Evolutionary conservation across 2,888 invertebrate genomes (phyloP).

Genomic region (Phrixothrix hirtus): DNA sequence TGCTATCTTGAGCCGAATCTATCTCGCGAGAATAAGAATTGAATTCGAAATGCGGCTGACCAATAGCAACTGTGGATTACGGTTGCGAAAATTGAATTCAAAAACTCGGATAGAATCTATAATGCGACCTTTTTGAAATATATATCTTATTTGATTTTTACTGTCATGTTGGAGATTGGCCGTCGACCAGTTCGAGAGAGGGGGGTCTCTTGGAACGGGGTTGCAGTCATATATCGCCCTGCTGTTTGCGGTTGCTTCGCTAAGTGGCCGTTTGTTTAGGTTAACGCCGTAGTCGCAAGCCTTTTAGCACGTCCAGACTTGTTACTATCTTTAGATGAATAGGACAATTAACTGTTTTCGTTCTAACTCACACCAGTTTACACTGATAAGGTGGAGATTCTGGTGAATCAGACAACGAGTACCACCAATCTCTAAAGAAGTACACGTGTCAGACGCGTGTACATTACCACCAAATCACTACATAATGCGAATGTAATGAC

Average conservation of each 20-base stretch:
- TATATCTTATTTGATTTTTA: conserved; percentile 46
- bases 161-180: conserved; percentile 41
- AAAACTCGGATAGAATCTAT: conserved; percentile 58
- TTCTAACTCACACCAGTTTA: conserved; percentile 13
- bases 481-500: conserved; percentile 39
- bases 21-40: conserved; percentile 57
- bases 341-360: conserved; percentile 31
- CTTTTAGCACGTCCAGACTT: conserved; percentile 55
- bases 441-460: conserved; percentile 36
- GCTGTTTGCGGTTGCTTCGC: conserved; percentile 52
- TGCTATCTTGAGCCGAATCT: conserved; percentile 47
- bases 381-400: conserved; percentile 30
- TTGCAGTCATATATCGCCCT: conserved; percentile 42
- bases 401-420: conserved; percentile 18
- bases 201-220: conserved; percentile 21
- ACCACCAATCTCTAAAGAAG: conserved; percentile 12
- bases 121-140: conserved; percentile 48
- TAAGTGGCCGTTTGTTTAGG: conserved; percentile 57
- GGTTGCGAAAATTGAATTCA: conserved; percentile 58
- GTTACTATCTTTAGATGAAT: conserved; percentile 50
- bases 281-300: conserved; percentile 44
- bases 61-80: conserved; percentile 56
- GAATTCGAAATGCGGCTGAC: conserved; percentile 57
- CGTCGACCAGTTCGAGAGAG: conserved; percentile 29
- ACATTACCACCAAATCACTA: conserved; percentile 32